Evolutionary conservation across 1,140 invertebrate genomes (phyloP).

Genomic region (Physella acuta): DNA sequence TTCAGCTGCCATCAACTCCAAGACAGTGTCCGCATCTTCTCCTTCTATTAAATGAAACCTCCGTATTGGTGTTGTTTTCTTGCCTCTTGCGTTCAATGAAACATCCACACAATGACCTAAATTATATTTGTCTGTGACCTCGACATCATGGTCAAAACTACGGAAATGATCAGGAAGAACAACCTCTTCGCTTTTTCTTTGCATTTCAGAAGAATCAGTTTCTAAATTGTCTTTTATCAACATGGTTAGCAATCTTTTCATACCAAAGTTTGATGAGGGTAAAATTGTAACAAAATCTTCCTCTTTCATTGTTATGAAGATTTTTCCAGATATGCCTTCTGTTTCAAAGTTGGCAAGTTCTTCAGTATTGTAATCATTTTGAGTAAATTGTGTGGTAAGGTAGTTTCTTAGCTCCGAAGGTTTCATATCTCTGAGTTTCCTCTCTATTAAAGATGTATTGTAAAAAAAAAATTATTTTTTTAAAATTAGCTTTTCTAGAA

Average conservation of each 20-base stretch:
- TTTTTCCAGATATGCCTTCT: constrained; percentile 30
- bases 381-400: not conserved
- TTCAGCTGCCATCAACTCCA: constrained; percentile 11
- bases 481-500: no score
- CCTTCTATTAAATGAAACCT: constrained; percentile 8
- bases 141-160: constrained; percentile 13
- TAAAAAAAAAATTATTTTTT: no score
- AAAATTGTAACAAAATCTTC: constrained; percentile 31
- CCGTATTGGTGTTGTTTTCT: not conserved
- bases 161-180: not conserved
- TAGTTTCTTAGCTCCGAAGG: not conserved
- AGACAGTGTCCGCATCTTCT: not conserved
- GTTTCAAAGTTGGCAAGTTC: constrained; percentile 17
- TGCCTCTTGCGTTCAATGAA: constrained; percentile 3
- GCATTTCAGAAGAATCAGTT: not conserved
- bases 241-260: constrained; percentile 21
- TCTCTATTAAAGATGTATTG: no score
- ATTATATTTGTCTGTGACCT: constrained; percentile 11
- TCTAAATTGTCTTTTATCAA: constrained; percentile 23
- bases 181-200: not conserved
- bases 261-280: constrained; percentile 28
- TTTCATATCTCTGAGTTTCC: not conserved
- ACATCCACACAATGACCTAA: constrained; percentile 9
- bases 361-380: not conserved
- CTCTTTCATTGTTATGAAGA: constrained; percentile 30